phyloP scores from a whole-genome alignment of 2,113 vertebrate species.

The Oryzias celebensis region DNA sequence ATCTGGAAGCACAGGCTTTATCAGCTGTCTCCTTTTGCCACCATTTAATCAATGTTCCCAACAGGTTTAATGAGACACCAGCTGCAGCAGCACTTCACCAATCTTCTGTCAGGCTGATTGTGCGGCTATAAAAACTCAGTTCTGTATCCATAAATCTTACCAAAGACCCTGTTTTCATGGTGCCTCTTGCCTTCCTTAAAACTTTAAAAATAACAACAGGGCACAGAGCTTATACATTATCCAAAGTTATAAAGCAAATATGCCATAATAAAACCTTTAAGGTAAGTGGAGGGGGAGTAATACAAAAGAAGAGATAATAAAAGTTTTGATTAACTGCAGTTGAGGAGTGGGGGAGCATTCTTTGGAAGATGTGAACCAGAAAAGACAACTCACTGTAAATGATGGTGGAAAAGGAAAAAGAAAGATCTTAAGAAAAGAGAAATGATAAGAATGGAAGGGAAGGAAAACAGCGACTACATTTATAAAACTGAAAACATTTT shows the following conservation, averaged over 20 bases:
- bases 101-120: constrained; percentile 16
- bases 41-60: constrained; percentile 15
- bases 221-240: constrained; percentile 22
- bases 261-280: constrained; percentile 17
- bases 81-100: constrained; percentile 9
- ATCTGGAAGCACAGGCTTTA: constrained; percentile 7
- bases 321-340: constrained; percentile 36
- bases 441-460: constrained; percentile 3
- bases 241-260: constrained; percentile 25
- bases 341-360: constrained; percentile 1
- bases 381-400: constrained; percentile 11
- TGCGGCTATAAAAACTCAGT: constrained; percentile 8
- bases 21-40: constrained; percentile 6
- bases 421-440: constrained; percentile 1
- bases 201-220: constrained; percentile 24
- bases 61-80: constrained; percentile 7
- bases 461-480: background rate
- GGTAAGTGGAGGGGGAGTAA: background rate
- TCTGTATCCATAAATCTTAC: constrained; percentile 18
- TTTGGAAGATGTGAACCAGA: constrained; percentile 13
- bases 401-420: background rate
- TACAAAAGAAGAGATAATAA: constrained; percentile 20
- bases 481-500: background rate
- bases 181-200: background rate
- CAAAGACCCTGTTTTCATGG: constrained; percentile 20